Conservation (phyloP, 2,888 invertebrate species). For the Andrena fulva region DNA sequence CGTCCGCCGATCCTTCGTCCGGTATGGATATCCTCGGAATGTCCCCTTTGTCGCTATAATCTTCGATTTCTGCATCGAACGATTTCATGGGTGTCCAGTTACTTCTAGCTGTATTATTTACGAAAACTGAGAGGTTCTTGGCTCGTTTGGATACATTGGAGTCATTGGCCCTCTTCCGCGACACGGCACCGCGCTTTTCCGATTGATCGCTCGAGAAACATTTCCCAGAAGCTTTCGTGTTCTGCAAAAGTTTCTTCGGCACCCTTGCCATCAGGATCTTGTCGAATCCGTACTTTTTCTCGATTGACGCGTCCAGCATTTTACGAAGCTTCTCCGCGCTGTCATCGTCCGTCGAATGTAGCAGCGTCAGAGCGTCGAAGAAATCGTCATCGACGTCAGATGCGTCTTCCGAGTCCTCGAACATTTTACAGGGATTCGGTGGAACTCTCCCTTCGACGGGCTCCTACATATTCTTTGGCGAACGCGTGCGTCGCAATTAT, state of each 20-base stretch:
- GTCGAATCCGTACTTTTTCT: constrained; percentile 58
- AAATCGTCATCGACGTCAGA: constrained; percentile 72
- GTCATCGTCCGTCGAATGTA: constrained; percentile 74
- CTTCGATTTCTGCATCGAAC: constrained; percentile 42
- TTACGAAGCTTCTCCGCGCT: constrained; percentile 74
- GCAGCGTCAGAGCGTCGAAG: constrained; percentile 69
- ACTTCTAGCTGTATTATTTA: constrained; percentile 9
- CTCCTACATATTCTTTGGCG: not conserved
- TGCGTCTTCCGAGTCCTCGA: constrained; percentile 56
- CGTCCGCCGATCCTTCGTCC: constrained; percentile 74
- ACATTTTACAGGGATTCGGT: constrained; percentile 51
- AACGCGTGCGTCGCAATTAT: not conserved
- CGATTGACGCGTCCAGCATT: constrained; percentile 72
- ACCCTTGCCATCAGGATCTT: constrained; percentile 61
- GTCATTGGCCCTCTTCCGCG: not conserved
- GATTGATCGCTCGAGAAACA: not conserved
- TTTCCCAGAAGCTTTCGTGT: constrained; percentile 7
- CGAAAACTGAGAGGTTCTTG: constrained; percentile 19
- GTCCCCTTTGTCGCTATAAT: constrained; percentile 66
- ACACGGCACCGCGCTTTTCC: not conserved
- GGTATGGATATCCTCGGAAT: constrained; percentile 80
- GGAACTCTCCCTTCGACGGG: not conserved
- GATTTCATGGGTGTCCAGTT: constrained; percentile 24
- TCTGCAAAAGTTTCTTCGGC: constrained; percentile 47
- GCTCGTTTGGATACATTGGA: not conserved